Evolutionary conservation across 2,888 invertebrate species (phyloP), one percentile per base, ranked within the genome.

Genomic region (Platerodrilus igneus): DNA sequence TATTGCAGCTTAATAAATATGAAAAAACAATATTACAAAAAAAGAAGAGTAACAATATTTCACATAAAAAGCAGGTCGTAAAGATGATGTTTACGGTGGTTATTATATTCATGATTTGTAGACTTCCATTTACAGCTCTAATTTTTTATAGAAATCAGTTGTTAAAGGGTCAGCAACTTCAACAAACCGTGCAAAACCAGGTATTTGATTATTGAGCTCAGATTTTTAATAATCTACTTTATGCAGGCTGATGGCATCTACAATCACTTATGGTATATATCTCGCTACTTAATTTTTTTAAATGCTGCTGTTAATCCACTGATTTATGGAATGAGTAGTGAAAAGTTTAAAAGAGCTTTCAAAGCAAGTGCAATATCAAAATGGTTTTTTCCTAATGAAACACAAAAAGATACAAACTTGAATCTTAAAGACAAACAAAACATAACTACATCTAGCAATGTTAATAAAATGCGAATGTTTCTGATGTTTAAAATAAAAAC

Each of bases 281-380:
- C 85, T 0, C 81, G 81, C 53, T 83, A 75, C 53, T 66, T 86
- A 2, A 80, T 86, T 63, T 81, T 81, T 50, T 55, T 79, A 2
- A 86, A 84, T 62, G 79, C 83, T 3, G 83, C 85, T 2, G 64
- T 86, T 31, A 87, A 87, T 59, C 87, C 88, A 0, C 63, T 87
- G 0, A 81, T 88, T 41, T 87, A 86, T 50, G 86, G 85, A 2
- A 78, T 81, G 37, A 83, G 79, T 6, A 86, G 85, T 56, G 75
- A 78, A 17, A 77, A 80, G 51, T 81, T 86, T 54, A 68, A 77
- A 7, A 74, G 77, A 32, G 84, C 83, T 8, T 81, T 86, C 64
- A 73, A 74, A 53, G 62, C 69, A 14, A 76, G 76, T 0, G 66
- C 70, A 2, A 65, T 76, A 0, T 59, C 74, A 2, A 69, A 73